These are phyloP conservation scores for Rhingia rostrata DNA, from an alignment of 2,888 invertebrate species.

Conservation along the genomic window DNA sequence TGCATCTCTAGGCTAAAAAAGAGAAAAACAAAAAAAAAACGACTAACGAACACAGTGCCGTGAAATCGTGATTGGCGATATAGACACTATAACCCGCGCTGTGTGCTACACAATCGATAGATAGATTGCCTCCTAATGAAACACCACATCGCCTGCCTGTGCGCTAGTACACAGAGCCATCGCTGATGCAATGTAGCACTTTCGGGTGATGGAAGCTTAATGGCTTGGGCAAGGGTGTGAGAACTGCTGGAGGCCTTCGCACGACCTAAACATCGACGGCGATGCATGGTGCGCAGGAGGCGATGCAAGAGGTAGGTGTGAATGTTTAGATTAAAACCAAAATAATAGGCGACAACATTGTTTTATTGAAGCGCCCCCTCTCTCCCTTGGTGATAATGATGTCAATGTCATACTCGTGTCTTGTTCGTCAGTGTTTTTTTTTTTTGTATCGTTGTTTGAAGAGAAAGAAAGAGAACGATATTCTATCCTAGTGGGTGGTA, in stretches of 20 bases:
- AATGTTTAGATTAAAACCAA: constrained; percentile 56
- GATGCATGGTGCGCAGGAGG: neutral
- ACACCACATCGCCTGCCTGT: constrained; percentile 43
- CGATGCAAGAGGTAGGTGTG: constrained; percentile 49
- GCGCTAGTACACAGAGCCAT: constrained; percentile 11
- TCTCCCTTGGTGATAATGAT: constrained; percentile 10
- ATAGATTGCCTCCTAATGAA: constrained; percentile 71
- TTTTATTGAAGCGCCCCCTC: constrained; percentile 42
- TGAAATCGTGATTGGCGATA: constrained; percentile 74
- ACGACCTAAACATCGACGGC: constrained; percentile 44
- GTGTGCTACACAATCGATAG: constrained; percentile 67
- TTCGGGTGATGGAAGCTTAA: constrained; percentile 73
- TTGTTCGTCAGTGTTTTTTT: constrained; percentile 25
- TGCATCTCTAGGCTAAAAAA: constrained; percentile 50
- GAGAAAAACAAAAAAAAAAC: constrained; percentile 14
- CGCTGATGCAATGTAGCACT: constrained; percentile 69
- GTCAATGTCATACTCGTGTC: constrained; percentile 73
- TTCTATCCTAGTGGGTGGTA: constrained; percentile 56
- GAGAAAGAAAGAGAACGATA: neutral
- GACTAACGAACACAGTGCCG: constrained; percentile 40
- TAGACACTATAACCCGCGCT: constrained; percentile 59
- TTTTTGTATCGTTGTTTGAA: neutral
- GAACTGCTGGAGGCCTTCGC: constrained; percentile 72
- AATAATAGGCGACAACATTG: constrained; percentile 64
- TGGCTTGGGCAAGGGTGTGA: constrained; percentile 73